These are phyloP conservation scores for Hydra vulgaris DNA, from an alignment of 30 jellyfish, hydroid and myxozoan species.

Conservation along the genomic window DNA sequence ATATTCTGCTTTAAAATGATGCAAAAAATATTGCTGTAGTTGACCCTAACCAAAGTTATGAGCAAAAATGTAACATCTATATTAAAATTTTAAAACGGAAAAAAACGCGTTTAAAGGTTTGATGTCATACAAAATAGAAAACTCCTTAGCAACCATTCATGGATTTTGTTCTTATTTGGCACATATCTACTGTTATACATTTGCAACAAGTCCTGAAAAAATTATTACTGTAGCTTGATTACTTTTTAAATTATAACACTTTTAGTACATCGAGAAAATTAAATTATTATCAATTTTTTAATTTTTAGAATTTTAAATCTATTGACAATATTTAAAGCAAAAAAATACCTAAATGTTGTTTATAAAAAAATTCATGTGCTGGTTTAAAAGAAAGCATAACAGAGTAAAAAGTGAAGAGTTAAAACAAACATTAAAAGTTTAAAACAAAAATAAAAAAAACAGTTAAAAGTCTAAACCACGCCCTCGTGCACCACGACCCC, in stretches of 20 bases:
- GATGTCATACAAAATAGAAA: neutral
- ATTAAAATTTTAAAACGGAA: neutral
- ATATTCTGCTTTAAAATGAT: neutral
- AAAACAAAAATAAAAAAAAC: neutral
- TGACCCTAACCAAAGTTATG: neutral
- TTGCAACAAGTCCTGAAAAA: neutral
- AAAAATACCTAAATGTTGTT: neutral
- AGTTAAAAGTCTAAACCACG: neutral
- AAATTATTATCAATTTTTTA: neutral
- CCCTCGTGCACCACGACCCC: neutral
- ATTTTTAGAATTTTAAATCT: neutral
- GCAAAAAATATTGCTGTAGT: neutral
- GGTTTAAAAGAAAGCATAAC: neutral
- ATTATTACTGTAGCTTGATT: neutral
- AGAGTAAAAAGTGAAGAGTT: neutral
- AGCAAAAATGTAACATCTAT: neutral
- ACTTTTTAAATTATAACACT: neutral
- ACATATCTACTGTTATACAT: neutral
- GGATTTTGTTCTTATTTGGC: neutral
- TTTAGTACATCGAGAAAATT: neutral
- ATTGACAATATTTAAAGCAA: neutral
- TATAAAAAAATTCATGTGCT: neutral
- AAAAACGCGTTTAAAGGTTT: neutral
- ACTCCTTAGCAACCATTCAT: neutral
- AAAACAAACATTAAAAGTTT: neutral